phyloP scores from a whole-genome alignment of 30 jellyfish, hydroid and myxozoan genomes.

The Pelagia noctiluca region DNA sequence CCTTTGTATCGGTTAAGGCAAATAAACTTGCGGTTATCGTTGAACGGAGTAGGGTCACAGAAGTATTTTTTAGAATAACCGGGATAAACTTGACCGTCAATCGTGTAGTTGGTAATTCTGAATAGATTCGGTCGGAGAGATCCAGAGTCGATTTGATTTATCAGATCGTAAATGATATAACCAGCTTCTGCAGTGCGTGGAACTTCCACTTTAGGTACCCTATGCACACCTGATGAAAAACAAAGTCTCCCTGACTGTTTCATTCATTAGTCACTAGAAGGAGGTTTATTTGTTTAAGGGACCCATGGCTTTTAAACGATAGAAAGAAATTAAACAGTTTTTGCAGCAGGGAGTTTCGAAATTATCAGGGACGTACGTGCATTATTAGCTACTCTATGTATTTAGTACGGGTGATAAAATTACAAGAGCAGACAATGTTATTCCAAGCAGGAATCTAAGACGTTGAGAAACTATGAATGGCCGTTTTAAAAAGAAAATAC shows the following conservation, averaged over 20 bases:
- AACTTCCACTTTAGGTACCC: not conserved
- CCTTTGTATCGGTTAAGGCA: constrained; percentile 67
- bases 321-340: not conserved
- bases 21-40: constrained; percentile 48
- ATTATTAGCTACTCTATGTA: too few species aligned
- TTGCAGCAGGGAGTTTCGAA: not conserved
- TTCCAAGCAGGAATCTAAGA: too few species aligned
- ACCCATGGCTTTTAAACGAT: not conserved
- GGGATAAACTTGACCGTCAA: constrained; percentile 15
- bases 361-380: not conserved
- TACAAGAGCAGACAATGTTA: too few species aligned
- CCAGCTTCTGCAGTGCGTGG: not conserved
- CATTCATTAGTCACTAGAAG: too few species aligned
- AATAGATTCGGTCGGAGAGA: constrained; percentile 30
- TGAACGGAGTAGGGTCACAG: constrained; percentile 44
- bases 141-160: constrained; percentile 26
- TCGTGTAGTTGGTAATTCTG: constrained; percentile 37
- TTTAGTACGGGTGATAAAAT: too few species aligned
- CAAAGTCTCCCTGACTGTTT: too few species aligned
- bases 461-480: too few species aligned
- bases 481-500: too few species aligned
- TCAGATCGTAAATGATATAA: constrained; percentile 16
- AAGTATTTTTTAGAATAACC: constrained; percentile 55
- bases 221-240: not conserved
- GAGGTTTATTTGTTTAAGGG: not conserved